Percentiles rank a stretch among this genome's conserved stretches.
phyloP scores from a whole-genome alignment of 2,113 vertebrate genomes.

The Scalopus aquaticus region DNA sequence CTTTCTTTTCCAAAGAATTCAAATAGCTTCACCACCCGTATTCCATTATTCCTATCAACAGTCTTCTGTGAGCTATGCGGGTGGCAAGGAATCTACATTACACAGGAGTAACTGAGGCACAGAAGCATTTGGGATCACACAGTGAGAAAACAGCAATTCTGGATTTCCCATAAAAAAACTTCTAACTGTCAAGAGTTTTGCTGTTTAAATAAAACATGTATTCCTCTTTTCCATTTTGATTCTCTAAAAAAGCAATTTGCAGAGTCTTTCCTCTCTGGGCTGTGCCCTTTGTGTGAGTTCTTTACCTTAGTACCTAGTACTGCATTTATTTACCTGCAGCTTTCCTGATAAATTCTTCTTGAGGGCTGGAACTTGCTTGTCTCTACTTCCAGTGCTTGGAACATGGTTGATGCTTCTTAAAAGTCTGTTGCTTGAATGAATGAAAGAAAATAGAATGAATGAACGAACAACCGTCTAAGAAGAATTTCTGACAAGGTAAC shows the following conservation, averaged over 20 bases:
- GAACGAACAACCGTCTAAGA: slow-evolving; percentile 4
- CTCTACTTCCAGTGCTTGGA: slow-evolving; percentile 3
- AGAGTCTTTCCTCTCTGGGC: not conserved
- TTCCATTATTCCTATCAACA: slow-evolving; percentile 31
- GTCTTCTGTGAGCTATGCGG: not conserved
- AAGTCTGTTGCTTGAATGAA: slow-evolving; percentile 42
- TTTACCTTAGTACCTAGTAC: not conserved
- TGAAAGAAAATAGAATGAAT: slow-evolving; percentile 1
- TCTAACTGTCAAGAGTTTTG: not conserved
- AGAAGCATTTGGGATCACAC: slow-evolving; percentile 24
- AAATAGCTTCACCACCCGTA: slow-evolving; percentile 8
- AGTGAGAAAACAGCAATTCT: not conserved
- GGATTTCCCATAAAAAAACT: not conserved
- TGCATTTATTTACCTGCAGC: not conserved
- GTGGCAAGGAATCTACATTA: slow-evolving; percentile 17
- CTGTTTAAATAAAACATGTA: not conserved
- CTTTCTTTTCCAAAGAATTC: slow-evolving; percentile 58
- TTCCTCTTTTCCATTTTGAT: not conserved
- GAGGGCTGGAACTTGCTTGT: not conserved
- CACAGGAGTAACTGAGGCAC: not conserved
- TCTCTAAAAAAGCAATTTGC: not conserved
- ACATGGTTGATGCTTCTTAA: not conserved
- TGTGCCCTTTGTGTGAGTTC: not conserved
- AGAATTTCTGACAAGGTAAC: slow-evolving; percentile 65
- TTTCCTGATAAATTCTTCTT: not conserved